phyloP scores from a whole-genome alignment of 2,797 vertebrate genomes.

The Alfaro cultratus region DNA sequence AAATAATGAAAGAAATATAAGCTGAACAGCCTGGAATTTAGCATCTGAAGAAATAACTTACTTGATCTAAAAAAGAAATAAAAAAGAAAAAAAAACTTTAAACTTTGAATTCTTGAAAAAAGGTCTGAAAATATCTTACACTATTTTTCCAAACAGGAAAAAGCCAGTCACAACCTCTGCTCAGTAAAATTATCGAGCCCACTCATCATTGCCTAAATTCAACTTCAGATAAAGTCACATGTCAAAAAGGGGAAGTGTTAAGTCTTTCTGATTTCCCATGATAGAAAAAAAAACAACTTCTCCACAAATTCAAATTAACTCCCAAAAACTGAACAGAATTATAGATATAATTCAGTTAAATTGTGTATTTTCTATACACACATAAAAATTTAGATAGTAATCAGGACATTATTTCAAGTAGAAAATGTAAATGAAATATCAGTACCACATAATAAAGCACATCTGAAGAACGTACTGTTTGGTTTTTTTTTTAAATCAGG shows the following conservation, averaged over 20 bases:
- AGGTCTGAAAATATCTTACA: not conserved
- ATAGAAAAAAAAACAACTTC: not conserved
- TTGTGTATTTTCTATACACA: not conserved
- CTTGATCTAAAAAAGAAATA: not conserved
- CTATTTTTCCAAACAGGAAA: not conserved
- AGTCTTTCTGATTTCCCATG: not conserved
- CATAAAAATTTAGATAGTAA: not conserved
- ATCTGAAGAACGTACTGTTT: not conserved
- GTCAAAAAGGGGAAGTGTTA: not conserved
- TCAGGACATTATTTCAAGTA: not conserved
- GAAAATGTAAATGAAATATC: not conserved
- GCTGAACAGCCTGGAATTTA: not conserved
- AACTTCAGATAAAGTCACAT: not conserved
- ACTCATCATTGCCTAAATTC: not conserved
- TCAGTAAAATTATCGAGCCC: not conserved
- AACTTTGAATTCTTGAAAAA: not conserved
- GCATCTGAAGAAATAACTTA: not conserved
- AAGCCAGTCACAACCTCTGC: not conserved
- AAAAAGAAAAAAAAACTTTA: not conserved
- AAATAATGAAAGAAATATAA: not conserved
- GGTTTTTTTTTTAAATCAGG: not conserved
- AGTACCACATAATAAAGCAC: not conserved
- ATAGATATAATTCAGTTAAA: not conserved
- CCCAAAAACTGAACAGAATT: not conserved
- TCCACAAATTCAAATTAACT: not conserved